Evolutionary conservation across 2,888 invertebrate genomes (phyloP), one percentile per base, ranked within the genome.

Genomic region (Bombylius discolor): DNA sequence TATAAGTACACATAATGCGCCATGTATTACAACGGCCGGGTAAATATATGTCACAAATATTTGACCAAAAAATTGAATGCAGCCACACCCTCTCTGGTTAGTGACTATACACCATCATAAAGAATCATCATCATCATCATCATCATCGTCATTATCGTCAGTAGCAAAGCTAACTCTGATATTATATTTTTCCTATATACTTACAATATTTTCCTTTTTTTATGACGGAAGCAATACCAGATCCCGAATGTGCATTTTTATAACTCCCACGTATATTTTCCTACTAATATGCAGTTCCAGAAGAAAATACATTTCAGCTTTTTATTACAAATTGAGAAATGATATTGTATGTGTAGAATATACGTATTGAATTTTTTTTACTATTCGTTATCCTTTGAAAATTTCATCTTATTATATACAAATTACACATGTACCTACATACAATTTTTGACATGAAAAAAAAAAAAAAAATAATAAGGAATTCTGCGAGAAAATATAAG

Each of bases 51-150:
- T 57, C 57, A 57, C 51, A 44, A 48, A 47, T 48, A 39, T 57
- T 51, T 50, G 49, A 52, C 52, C 49, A 57, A 47, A 57, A 11
- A 57, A 52, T 57, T 53, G 49, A 55, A 55, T 54, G 49, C 51
- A 57, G 57, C 57, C 57, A 57, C 57, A 57, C 57, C 57, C 57
- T 51, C 55, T 36, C 51, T 36, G 23, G 23, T 23, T 23, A 47
- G 53, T 51, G 54, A 51, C 46, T 11, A 11, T 42, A 42, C 23
- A 42, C 23, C 23, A 23, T 23, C 23, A 23, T 23, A 23, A 23
- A 23, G 23, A 23, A 23, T 23, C 23, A 23, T 23, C 23, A 23
- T 23, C 23, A 23, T 23, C 23, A 23, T 23, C 23, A 23, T 23
- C 23, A 23, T 23, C 23, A 23, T 23, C 23, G 3, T 23, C 23